phyloP scores from a whole-genome alignment of 2,797 vertebrate species.

The Phoeniculus purpureus region DNA sequence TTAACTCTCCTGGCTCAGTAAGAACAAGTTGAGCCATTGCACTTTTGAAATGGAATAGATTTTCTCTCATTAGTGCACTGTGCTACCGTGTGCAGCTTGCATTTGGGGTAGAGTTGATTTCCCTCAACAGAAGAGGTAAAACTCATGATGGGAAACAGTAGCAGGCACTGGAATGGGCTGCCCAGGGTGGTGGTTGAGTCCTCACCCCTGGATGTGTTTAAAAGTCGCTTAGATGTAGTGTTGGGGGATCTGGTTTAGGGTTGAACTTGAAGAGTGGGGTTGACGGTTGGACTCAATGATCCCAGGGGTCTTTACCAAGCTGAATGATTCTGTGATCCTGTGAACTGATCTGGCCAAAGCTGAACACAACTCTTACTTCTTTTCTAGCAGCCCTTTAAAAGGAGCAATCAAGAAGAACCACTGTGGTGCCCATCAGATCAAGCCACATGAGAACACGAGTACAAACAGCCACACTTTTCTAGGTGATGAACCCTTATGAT shows the following conservation, averaged over 20 bases:
- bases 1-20: background rate
- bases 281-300: no score
- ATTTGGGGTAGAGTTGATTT: background rate
- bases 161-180: no score
- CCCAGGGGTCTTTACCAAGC: no score
- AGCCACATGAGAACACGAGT: background rate
- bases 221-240: no score
- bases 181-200: no score
- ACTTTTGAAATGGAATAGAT: conserved; percentile 10
- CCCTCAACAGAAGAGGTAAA: background rate
- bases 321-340: no score
- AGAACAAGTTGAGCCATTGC: background rate
- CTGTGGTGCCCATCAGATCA: background rate
- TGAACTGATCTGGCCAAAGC: background rate
- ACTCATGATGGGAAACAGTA: background rate
- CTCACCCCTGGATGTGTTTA: no score
- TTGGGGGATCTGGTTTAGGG: no score
- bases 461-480: background rate
- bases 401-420: background rate
- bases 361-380: background rate
- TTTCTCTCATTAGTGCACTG: background rate
- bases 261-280: no score
- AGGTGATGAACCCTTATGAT: background rate
- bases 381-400: background rate
- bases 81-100: background rate